Conservation (phyloP, 1,140 invertebrate genomes). For the Chymomyza costata region DNA sequence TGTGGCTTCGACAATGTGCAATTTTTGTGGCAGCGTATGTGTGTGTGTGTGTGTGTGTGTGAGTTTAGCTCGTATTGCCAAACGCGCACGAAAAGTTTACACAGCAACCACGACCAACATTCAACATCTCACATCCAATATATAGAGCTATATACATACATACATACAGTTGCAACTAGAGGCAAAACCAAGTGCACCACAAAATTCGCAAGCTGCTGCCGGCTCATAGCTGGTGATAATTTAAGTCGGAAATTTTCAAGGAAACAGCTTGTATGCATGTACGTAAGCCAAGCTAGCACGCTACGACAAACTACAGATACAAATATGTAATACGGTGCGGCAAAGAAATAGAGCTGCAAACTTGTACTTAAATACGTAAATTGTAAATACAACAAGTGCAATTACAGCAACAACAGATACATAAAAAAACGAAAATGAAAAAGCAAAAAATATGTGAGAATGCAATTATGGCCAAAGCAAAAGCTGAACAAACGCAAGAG, state of each 20-base stretch:
- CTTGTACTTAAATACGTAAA: conserved; percentile 25
- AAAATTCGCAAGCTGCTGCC: conserved; percentile 55
- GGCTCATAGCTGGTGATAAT: conserved; percentile 61
- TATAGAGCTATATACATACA: too few species aligned
- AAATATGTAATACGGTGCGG: too few species aligned
- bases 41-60: too few species aligned
- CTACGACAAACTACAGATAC: too few species aligned
- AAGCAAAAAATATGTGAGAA: conserved; percentile 57
- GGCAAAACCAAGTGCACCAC: conserved; percentile 44
- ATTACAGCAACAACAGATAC: conserved; percentile 24
- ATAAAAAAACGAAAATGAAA: conserved; percentile 19
- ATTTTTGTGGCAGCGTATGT: too few species aligned
- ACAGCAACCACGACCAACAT: conserved; percentile 14
- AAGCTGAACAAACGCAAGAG: too few species aligned
- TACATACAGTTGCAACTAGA: too few species aligned
- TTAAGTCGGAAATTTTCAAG: conserved; percentile 70
- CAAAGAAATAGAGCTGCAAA: conserved; percentile 23
- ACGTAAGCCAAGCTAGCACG: conserved; percentile 60
- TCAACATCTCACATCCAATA: too few species aligned
- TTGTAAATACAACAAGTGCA: conserved; percentile 68
- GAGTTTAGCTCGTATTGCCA: not conserved
- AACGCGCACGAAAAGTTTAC: conserved; percentile 48
- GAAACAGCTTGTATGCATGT: conserved; percentile 47
- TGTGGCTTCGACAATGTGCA: conserved; percentile 60
- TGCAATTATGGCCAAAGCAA: conserved; percentile 55